Base-by-base conservation (phyloP, 2,113 vertebrate genomes). In the Gila orcuttii region DNA sequence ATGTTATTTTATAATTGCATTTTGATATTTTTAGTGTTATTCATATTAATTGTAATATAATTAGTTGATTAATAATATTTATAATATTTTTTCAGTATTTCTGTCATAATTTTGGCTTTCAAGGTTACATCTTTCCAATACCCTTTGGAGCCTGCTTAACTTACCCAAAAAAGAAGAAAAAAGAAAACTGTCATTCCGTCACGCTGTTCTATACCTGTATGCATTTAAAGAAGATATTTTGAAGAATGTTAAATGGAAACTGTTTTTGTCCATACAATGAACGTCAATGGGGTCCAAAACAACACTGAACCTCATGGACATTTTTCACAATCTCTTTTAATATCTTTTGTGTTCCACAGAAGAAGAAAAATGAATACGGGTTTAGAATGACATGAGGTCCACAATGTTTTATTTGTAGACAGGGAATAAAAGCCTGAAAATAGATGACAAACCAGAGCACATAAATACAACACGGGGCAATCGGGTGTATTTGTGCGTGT, bases 401-500 rank as follows among this genome's bases (percentile, higher is more conserved):
- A 28, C 1, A 28, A 28, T 28, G 28, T 28, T 28, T 75, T 75
- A 50, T 75, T 47, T 75, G 71, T 25, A 42, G 42, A 66, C 39
- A 47, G 17, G 9, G n/a, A 47, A 69, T 10, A 55, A 42, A 42
- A 64, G 45, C 45, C 79, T 50, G 25, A 47, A 57, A 85, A 55
- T 62, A 68, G 59, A 71, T 79, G 31, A n/a, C 19, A 64, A 66
- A 81, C 60, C 57, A 73, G 84, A 36, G 23, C 21, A 25, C 17
- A 39, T 69, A 62, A 59, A 68, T 50, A 57, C 52, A 59, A 19
- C 39, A 59, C 21, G 7, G 66, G 42, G 73, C 33, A 62, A 19
- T 69, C 19, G 39, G n/a, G 79, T 84, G 77, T 19, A 33, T 25
- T 71, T 83, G 68, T 75, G 45, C 57, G 47, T 57, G 36, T 25